These are phyloP conservation scores for Bagarius yarrelli DNA, from an alignment of 2,113 vertebrate species.

Conservation along the genomic window DNA sequence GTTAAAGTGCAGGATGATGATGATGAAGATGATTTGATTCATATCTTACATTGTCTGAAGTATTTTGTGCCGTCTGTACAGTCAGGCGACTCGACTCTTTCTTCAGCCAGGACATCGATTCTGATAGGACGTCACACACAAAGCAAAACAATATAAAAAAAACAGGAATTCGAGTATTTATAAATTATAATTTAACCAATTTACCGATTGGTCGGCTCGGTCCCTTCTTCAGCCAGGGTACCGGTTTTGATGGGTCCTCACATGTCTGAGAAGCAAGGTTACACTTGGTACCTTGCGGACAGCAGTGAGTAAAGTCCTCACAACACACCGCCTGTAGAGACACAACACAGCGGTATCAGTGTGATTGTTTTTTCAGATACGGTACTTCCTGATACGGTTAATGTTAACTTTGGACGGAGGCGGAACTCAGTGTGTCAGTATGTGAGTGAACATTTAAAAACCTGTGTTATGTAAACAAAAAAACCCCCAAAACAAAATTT, in stretches of 20 bases:
- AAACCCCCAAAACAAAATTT: too few species aligned
- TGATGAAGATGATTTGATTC: background rate
- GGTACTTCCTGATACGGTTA: too few species aligned
- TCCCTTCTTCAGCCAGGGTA: slow-evolving; percentile 53
- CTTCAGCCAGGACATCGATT: background rate
- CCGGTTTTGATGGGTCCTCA: slow-evolving; percentile 1
- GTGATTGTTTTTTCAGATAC: too few species aligned
- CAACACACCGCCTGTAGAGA: background rate
- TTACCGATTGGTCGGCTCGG: slow-evolving; percentile 35
- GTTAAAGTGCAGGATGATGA: background rate
- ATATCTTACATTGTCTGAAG: background rate
- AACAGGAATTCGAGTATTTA: too few species aligned
- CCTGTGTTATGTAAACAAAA: too few species aligned
- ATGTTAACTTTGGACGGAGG: too few species aligned
- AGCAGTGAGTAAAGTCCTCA: slow-evolving; percentile 69
- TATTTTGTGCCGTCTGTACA: background rate
- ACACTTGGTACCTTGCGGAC: slow-evolving; percentile 66
- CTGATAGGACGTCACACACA: too few species aligned
- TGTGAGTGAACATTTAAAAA: too few species aligned
- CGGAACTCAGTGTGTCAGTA: too few species aligned
- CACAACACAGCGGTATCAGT: background rate
- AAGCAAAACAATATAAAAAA: too few species aligned
- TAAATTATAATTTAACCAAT: too few species aligned
- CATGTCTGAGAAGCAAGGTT: slow-evolving; percentile 60
- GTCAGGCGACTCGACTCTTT: background rate